phyloP scores from a whole-genome alignment of 2,113 vertebrate species.

The Lontra canadensis region DNA sequence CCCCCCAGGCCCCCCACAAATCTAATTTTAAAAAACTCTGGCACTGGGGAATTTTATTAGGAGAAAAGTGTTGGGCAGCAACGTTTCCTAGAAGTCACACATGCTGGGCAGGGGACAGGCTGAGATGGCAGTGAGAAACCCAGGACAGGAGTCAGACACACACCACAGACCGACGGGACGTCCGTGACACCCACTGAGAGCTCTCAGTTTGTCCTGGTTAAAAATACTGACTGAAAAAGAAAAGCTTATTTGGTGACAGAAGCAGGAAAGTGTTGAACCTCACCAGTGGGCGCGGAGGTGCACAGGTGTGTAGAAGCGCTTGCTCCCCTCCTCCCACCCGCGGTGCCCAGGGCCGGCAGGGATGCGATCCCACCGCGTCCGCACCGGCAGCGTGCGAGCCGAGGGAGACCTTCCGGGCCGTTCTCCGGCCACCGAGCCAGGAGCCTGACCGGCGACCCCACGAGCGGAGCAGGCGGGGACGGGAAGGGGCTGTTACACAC shows the following conservation, averaged over 20 bases:
- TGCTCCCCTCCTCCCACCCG: background rate
- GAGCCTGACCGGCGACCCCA: background rate
- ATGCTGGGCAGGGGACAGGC: background rate
- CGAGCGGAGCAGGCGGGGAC: background rate
- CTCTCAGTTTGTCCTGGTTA: no score
- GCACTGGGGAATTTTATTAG: background rate
- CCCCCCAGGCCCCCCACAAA: no score
- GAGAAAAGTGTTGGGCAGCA: background rate
- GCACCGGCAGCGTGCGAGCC: rapidly evolving
- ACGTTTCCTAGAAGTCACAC: background rate
- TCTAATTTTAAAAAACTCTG: background rate
- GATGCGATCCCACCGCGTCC: background rate
- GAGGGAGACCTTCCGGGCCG: background rate
- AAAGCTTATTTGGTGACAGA: background rate
- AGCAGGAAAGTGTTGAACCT: background rate
- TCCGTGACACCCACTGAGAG: background rate
- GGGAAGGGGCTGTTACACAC: no score
- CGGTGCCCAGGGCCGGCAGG: background rate
- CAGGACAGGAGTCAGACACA: background rate
- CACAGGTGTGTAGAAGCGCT: background rate
- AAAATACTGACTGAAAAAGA: background rate
- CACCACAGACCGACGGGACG: background rate
- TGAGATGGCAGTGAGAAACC: background rate
- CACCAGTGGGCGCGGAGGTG: background rate
- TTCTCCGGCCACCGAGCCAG: background rate